These are phyloP conservation scores for Dryococelus australis DNA, from an alignment of 2,888 invertebrate genomes.

Conservation along the genomic window DNA sequence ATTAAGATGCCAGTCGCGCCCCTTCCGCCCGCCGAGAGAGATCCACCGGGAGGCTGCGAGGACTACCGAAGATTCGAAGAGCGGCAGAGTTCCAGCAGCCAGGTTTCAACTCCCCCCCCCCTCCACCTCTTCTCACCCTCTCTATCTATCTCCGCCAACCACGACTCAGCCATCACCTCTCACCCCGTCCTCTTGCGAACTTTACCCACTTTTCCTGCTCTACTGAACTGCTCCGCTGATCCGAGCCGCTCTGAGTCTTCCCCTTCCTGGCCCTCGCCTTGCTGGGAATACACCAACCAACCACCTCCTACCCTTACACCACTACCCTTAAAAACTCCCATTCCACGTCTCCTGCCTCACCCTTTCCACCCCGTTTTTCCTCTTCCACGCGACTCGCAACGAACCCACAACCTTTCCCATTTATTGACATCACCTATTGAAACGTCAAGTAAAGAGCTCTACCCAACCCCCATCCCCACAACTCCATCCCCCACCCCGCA, in stretches of 20 bases:
- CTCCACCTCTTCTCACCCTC: background rate
- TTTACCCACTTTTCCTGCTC: no score
- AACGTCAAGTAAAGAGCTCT: background rate
- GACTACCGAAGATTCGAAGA: background rate
- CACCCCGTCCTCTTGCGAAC: no score
- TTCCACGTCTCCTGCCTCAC: no score
- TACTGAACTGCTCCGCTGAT: no score
- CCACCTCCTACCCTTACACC: no score
- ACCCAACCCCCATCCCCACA: background rate
- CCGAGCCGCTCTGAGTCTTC: no score
- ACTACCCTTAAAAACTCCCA: no score
- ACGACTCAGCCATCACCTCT: no score
- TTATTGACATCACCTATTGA: constrained; percentile 10
- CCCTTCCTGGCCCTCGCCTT: no score
- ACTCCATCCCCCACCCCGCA: background rate
- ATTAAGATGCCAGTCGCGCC: background rate
- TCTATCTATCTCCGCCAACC: no score
- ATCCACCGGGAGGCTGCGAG: background rate
- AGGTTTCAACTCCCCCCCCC: background rate
- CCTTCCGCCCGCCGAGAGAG: background rate
- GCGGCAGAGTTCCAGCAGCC: background rate
- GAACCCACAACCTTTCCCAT: background rate
- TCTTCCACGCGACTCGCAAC: background rate
- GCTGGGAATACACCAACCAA: no score
- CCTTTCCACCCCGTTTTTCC: no score